phyloP scores from a whole-genome alignment of 2,888 invertebrate genomes.

The Acleris laterana region DNA sequence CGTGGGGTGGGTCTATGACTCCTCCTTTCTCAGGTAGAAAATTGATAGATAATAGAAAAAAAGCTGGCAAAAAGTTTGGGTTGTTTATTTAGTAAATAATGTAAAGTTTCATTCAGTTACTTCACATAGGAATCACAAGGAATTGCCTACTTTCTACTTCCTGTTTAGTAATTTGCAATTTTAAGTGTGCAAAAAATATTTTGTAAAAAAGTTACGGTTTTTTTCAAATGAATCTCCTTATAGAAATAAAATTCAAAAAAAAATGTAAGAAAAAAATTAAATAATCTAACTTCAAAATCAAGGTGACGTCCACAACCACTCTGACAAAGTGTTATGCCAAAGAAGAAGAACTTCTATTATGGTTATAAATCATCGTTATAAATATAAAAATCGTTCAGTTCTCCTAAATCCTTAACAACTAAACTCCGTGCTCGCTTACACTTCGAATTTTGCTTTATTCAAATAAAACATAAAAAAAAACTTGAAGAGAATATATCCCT shows the following conservation, averaged over 20 bases:
- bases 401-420: background rate
- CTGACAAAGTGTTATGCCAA: too few species aligned
- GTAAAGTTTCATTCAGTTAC: constrained; percentile 1
- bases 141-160: background rate
- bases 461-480: constrained; percentile 28
- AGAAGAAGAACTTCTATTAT: too few species aligned
- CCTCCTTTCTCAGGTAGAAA: constrained; percentile 77
- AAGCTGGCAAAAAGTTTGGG: constrained; percentile 47
- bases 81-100: constrained; percentile 15
- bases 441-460: constrained; percentile 19
- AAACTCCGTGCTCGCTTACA: background rate
- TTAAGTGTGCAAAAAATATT: too few species aligned
- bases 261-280: too few species aligned
- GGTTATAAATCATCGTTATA: too few species aligned
- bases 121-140: background rate
- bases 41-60: constrained; percentile 53
- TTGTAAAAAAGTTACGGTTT: too few species aligned
- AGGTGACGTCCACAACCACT: too few species aligned
- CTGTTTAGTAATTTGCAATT: too few species aligned
- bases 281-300: too few species aligned
- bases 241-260: too few species aligned
- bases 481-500: constrained; percentile 22
- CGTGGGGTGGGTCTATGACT: constrained; percentile 66
- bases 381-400: too few species aligned
- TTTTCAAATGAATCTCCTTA: too few species aligned